Evolutionary conservation across 1,140 invertebrate genomes (phyloP).

Genomic region (Hormaphis cornu): DNA sequence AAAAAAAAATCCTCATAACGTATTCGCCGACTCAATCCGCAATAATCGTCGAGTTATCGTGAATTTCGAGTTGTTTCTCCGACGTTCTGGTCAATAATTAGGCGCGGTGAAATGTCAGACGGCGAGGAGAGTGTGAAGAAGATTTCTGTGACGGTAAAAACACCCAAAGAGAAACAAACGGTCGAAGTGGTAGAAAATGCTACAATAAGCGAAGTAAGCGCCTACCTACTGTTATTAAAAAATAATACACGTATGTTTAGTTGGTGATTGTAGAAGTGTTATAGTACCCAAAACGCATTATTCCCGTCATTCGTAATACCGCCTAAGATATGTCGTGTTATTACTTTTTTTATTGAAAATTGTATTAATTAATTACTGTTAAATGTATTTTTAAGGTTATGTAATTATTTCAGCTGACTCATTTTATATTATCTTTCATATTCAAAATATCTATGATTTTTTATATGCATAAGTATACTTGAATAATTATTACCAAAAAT

Average conservation of each 20-base stretch:
- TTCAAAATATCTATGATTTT: background rate
- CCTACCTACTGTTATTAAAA: too few species aligned
- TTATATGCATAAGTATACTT: too few species aligned
- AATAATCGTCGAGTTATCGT: background rate
- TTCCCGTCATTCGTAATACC: too few species aligned
- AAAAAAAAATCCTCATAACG: background rate
- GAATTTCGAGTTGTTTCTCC: too few species aligned
- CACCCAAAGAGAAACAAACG: constrained; percentile 86
- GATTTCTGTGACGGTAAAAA: constrained; percentile 89
- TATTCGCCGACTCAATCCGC: background rate
- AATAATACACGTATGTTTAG: background rate
- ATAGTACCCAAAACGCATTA: background rate
- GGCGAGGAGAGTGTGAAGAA: constrained; percentile 45
- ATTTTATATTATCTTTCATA: background rate
- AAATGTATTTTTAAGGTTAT: constrained; percentile 11
- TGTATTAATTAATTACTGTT: background rate
- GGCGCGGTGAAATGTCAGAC: constrained; percentile 42
- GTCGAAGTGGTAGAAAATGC: constrained; percentile 78
- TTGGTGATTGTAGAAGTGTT: background rate
- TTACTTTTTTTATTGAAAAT: background rate
- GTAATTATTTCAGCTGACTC: constrained; percentile 18
- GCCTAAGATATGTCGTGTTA: too few species aligned
- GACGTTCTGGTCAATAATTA: background rate
- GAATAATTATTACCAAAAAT: background rate
- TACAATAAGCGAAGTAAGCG: constrained; percentile 79